A percentile compares a stretch with the other conserved stretches of the same genome.
Evolutionary conservation across 2,888 invertebrate genomes (phyloP).

Genomic region (Gerosis bhagava): DNA sequence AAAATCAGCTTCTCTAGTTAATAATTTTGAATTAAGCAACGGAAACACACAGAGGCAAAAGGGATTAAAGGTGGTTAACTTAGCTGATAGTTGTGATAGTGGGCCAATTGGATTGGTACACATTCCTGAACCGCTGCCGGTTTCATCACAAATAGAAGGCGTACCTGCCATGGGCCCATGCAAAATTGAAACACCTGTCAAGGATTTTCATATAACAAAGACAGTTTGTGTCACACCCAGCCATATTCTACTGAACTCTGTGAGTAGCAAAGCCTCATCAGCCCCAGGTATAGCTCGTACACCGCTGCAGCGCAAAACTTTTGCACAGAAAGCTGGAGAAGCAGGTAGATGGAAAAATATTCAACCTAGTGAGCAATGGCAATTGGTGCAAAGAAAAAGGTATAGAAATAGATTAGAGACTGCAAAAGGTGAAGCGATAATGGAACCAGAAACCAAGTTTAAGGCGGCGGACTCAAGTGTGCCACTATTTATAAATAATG

Average conservation of each 20-base stretch:
- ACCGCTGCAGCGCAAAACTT: background rate
- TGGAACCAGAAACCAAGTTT: slow-evolving; percentile 14
- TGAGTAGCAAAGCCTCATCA: background rate
- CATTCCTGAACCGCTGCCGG: background rate
- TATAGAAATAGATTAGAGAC: background rate
- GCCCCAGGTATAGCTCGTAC: background rate
- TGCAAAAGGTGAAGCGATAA: background rate
- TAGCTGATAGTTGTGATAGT: background rate
- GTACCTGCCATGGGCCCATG: no score
- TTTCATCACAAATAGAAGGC: no score
- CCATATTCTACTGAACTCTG: background rate
- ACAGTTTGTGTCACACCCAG: background rate
- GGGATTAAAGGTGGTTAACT: background rate
- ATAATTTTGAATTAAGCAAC: background rate
- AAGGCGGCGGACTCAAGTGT: slow-evolving; percentile 29
- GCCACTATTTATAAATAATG: slow-evolving; percentile 29
- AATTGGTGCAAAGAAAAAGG: slow-evolving; percentile 1
- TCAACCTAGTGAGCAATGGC: slow-evolving; percentile 4
- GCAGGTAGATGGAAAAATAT: slow-evolving; percentile 1
- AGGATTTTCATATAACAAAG: background rate
- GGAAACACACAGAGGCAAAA: background rate
- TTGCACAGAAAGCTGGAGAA: background rate
- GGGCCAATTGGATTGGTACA: slow-evolving; percentile 10
- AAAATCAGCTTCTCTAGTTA: background rate
- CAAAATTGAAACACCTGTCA: background rate